Base-by-base conservation (phyloP, 2,113 vertebrate genomes). In the Hemiprocne comata region DNA sequence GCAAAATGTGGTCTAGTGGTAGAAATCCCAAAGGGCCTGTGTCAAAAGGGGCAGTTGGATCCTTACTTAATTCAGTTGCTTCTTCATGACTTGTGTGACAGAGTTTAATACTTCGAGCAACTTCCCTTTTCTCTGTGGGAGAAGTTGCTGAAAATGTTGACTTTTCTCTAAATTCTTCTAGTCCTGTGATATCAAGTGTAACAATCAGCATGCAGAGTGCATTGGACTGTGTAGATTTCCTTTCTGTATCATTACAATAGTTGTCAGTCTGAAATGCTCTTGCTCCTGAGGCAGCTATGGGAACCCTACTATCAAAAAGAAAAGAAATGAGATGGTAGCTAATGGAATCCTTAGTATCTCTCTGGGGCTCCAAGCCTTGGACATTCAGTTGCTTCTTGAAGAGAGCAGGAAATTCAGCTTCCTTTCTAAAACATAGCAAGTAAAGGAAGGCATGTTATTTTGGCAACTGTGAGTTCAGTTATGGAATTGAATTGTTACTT, bases 361-460 rank as follows among this genome's bases (percentile, higher is more conserved):
- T 77, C 48, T 84, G 51, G 74, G 75, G 18, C 79, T 93, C 38
- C 65, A 71, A 58, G 54, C 42, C 40, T 42, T 80, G 20, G 95
- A 76, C 13, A 16, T 87, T 67, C 69, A 69, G 36, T 79, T 95
- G 62, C 54, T 80, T 87, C 67, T 87, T 1, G 1, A 95, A 76
- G 46, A 71, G 20, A 54, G 55, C 46, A 94, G 87, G 85, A 97
- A 93, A 77, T 94, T 38, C 55, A 38, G 14, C 82, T 94, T 95
- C 71, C 62, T 80, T 93, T 33, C 34, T 75, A 66, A 85, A 85
- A 53, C 64, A 87, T 3, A 78, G 48, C 44, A 13, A 75, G 40
- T 76, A 65, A 86, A 76, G 44, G 33, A 76, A 90, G 40, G 53
- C 38, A 34, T 69, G 36, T 73, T 90, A 46, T 78, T 94, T 50